Percentiles rank a stretch among this genome's conserved stretches.
These are phyloP conservation scores for Acanthosepion pharaonis DNA, from an alignment of 2,888 invertebrate genomes.

Conservation along the genomic window DNA sequence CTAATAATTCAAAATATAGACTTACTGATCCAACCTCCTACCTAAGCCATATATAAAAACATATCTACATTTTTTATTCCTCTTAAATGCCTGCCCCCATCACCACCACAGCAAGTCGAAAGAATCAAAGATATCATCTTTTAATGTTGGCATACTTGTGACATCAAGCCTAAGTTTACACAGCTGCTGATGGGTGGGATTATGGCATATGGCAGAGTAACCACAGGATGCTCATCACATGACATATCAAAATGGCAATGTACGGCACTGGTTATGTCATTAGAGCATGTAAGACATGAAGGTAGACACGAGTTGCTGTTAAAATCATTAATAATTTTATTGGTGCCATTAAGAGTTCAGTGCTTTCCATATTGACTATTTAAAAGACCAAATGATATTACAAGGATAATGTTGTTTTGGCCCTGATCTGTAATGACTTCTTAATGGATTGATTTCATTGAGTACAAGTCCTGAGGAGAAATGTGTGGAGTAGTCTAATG, in stretches of 20 bases:
- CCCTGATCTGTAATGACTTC: background rate
- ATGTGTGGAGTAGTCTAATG: too few relatives aligned
- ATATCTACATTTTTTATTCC: too few relatives aligned
- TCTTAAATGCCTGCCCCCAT: too few relatives aligned
- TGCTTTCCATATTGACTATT: background rate
- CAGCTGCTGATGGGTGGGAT: background rate
- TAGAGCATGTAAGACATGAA: background rate
- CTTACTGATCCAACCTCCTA: too few relatives aligned
- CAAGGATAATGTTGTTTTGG: too few relatives aligned
- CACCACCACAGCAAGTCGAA: too few relatives aligned
- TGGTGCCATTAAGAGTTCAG: background rate
- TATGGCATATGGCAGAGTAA: background rate
- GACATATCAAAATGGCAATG: background rate
- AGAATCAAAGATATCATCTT: background rate
- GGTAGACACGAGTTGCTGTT: background rate
- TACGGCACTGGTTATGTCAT: background rate
- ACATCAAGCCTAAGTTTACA: background rate
- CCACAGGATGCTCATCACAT: background rate
- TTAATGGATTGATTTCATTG: background rate
- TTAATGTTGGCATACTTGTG: background rate
- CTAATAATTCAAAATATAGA: too few relatives aligned
- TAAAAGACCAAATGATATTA: background rate
- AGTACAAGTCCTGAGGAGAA: too few relatives aligned
- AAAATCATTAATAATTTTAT: background rate
- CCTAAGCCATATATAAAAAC: too few relatives aligned